These are phyloP conservation scores for Chiloscyllium punctatum DNA, from an alignment of 2,797 vertebrate species.

Conservation along the genomic window DNA sequence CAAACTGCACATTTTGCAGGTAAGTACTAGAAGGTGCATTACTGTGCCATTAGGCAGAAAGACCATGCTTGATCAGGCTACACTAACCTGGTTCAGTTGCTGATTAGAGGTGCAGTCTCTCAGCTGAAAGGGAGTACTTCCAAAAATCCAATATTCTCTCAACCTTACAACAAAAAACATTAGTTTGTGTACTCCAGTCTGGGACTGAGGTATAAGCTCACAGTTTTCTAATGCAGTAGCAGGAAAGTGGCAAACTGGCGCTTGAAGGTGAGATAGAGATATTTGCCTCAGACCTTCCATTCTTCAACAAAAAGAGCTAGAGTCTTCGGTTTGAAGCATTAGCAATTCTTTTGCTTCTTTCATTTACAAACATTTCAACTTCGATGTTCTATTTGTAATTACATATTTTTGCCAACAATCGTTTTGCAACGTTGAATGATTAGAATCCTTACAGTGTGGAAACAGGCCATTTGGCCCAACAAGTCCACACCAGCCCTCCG, in stretches of 20 bases:
- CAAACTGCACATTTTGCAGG: not conserved
- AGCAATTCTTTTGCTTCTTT: not conserved
- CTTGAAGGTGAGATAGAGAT: not conserved
- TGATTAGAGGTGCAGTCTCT: not conserved
- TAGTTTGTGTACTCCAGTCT: not conserved
- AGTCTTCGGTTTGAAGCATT: not conserved
- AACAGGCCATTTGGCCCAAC: too few relatives aligned
- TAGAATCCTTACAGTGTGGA: too few relatives aligned
- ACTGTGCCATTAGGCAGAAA: not conserved
- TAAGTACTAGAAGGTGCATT: not conserved
- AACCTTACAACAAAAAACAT: not conserved
- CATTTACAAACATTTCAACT: not conserved
- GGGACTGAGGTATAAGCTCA: not conserved
- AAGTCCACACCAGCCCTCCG: too few relatives aligned
- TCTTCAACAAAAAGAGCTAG: not conserved
- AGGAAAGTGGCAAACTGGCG: not conserved
- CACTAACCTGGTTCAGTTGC: not conserved
- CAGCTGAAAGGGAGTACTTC: not conserved
- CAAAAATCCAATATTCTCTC: not conserved
- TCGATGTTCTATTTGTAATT: not conserved
- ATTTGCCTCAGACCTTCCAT: not conserved
- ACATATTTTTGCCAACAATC: not conserved
- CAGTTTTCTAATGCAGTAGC: not conserved
- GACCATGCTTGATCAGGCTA: not conserved
- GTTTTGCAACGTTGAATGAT: too few relatives aligned